A percentile compares a stretch with the other conserved stretches of the same genome.
phyloP scores from a whole-genome alignment of 2,888 invertebrate species.

The Brachynemurus nebulosus region DNA sequence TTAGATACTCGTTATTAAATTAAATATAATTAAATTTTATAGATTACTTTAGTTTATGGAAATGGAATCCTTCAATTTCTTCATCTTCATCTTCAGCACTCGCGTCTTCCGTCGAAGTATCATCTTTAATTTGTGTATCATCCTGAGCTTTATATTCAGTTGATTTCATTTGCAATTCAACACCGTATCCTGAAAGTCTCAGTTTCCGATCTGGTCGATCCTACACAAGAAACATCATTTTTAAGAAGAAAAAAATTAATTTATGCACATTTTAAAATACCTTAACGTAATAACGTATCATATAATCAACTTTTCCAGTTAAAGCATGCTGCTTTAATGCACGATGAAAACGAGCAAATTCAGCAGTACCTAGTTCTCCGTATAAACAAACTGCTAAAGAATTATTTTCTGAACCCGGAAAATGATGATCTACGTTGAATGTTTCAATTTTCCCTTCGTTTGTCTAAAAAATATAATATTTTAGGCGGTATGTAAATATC shows the following conservation, averaged over 20 bases:
- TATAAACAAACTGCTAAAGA: slow-evolving; percentile 67
- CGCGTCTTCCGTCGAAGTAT: slow-evolving; percentile 24
- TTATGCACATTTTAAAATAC: slow-evolving; percentile 30
- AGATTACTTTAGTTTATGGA: slow-evolving; percentile 66
- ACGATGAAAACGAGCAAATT: slow-evolving; percentile 61
- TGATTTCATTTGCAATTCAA: slow-evolving; percentile 95
- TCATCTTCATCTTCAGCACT: slow-evolving; percentile 37
- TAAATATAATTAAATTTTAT: no score
- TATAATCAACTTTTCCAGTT: slow-evolving; percentile 63
- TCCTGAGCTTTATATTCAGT: slow-evolving; percentile 99
- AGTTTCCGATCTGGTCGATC: slow-evolving; percentile 39
- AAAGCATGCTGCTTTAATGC: slow-evolving; percentile 54
- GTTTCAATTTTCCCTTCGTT: slow-evolving; percentile 36
- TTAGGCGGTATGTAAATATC: no score
- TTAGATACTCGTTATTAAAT: no score
- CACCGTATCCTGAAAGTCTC: slow-evolving; percentile 90
- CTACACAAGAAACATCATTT: slow-evolving; percentile 22
- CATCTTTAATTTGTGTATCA: slow-evolving; percentile 47
- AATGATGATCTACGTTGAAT: slow-evolving; percentile 74
- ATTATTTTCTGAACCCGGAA: slow-evolving; percentile 58
- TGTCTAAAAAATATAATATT: slow-evolving; percentile 12
- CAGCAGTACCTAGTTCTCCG: slow-evolving; percentile 69
- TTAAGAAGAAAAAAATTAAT: no score
- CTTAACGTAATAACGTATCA: slow-evolving; percentile 76
- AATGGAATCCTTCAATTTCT: slow-evolving; percentile 79